phyloP scores from a whole-genome alignment of 2,797 vertebrate genomes.

The Pachyuromys duprasi region DNA sequence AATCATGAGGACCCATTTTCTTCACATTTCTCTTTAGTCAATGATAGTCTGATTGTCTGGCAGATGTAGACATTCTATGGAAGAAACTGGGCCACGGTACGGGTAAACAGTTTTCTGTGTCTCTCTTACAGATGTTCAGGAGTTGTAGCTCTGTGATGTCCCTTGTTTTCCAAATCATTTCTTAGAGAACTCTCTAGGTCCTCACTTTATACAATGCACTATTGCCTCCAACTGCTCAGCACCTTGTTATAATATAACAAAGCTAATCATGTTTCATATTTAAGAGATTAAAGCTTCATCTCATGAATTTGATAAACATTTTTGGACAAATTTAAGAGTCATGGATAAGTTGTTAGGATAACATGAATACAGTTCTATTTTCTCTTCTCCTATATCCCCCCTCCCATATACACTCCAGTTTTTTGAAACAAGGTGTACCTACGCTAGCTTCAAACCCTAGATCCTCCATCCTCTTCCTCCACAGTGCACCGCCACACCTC shows the following conservation, averaged over 20 bases:
- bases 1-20: not conserved
- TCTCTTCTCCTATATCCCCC: not conserved
- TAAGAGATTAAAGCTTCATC: not conserved
- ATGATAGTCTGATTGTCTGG: not conserved
- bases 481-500: not conserved
- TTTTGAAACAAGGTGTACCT: not conserved
- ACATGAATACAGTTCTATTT: not conserved
- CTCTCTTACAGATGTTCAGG: not conserved
- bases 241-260: not conserved
- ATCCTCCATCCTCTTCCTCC: not conserved
- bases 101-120: not conserved
- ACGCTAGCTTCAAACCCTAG: not conserved
- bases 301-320: not conserved
- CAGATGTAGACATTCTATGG: not conserved
- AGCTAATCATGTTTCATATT: not conserved
- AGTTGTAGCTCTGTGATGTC: not conserved
- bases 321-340: not conserved
- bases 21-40: not conserved
- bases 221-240: not conserved
- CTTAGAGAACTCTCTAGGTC: not conserved
- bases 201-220: not conserved
- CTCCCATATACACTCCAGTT: not conserved
- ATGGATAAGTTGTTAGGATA: not conserved
- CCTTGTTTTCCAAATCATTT: not conserved
- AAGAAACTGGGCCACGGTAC: not conserved